Conservation (phyloP, 2,888 invertebrate genomes). For the Drosophila subsilvestris region DNA sequence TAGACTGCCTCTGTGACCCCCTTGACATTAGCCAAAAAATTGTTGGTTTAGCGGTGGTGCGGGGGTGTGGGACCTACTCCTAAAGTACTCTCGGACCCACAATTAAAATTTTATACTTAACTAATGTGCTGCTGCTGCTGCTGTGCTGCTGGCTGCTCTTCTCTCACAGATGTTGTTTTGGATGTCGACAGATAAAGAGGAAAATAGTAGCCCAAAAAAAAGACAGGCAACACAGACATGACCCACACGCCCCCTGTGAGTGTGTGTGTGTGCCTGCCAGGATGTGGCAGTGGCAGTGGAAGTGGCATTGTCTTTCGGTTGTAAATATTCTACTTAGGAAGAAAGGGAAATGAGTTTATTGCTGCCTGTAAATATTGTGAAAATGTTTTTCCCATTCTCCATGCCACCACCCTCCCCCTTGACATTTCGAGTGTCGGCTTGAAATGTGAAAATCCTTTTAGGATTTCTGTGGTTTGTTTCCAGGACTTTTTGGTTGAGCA, state of each 20-base stretch:
- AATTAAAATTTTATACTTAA: slow-evolving; percentile 69
- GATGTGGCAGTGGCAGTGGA: not conserved
- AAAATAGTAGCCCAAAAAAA: slow-evolving; percentile 28
- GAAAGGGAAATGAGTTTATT: slow-evolving; percentile 66
- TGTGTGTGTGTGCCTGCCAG: slow-evolving; percentile 14
- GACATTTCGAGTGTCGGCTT: slow-evolving; percentile 42
- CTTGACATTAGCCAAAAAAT: slow-evolving; percentile 50
- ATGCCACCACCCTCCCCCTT: not conserved
- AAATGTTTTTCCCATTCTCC: slow-evolving; percentile 46
- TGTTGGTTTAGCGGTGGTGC: slow-evolving; percentile 18
- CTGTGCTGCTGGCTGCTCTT: slow-evolving; percentile 30
- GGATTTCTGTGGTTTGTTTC: slow-evolving; percentile 54
- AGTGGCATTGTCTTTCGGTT: slow-evolving; percentile 19
- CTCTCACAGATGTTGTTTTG: too few species aligned
- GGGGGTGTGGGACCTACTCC: not conserved
- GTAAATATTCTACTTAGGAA: slow-evolving; percentile 12
- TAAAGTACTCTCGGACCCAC: slow-evolving; percentile 36
- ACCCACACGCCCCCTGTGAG: not conserved
- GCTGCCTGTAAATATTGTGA: slow-evolving; percentile 65
- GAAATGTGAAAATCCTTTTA: slow-evolving; percentile 67
- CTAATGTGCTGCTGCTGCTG: slow-evolving; percentile 60
- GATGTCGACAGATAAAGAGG: not conserved
- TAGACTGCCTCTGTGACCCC: not conserved
- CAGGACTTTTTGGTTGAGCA: slow-evolving; percentile 24
- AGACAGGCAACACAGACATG: slow-evolving; percentile 37